Evolutionary conservation across 1,140 invertebrate genomes (phyloP).

Genomic region (Camponotus floridanus): DNA sequence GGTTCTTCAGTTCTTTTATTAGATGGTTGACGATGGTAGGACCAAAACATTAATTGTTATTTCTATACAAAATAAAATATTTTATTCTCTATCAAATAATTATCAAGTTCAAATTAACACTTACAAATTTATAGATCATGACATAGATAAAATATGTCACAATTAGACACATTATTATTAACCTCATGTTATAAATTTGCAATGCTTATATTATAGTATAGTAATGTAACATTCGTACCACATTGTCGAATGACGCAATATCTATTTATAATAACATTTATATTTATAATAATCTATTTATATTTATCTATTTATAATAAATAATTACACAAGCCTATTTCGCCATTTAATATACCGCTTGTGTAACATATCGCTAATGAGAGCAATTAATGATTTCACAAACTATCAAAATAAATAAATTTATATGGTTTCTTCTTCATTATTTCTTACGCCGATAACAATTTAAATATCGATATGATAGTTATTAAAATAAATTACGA

Average conservation of each 20-base stretch:
- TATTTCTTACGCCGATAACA: background rate
- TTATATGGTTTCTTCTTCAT: background rate
- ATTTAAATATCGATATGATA: no score
- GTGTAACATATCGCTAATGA: constrained; percentile 3
- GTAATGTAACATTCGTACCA: constrained; percentile 55
- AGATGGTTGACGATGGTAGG: no score
- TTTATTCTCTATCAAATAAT: background rate
- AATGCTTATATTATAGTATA: background rate
- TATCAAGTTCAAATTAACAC: background rate
- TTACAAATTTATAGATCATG: constrained; percentile 57
- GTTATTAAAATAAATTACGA: no score
- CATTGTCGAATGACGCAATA: background rate
- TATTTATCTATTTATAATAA: no score
- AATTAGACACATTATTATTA: constrained; percentile 59
- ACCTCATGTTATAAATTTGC: constrained; percentile 42
- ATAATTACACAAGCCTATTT: constrained; percentile 47
- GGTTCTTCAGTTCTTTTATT: no score
- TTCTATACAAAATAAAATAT: background rate
- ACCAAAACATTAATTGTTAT: background rate
- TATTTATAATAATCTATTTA: no score
- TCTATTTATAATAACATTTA: no score
- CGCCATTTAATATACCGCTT: constrained; percentile 5
- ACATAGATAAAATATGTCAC: constrained; percentile 66
- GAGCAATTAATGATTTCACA: constrained; percentile 32
- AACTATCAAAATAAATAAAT: background rate